Evolutionary conservation across 2,888 invertebrate genomes (phyloP).

Genomic region (Stenurella melanura): DNA sequence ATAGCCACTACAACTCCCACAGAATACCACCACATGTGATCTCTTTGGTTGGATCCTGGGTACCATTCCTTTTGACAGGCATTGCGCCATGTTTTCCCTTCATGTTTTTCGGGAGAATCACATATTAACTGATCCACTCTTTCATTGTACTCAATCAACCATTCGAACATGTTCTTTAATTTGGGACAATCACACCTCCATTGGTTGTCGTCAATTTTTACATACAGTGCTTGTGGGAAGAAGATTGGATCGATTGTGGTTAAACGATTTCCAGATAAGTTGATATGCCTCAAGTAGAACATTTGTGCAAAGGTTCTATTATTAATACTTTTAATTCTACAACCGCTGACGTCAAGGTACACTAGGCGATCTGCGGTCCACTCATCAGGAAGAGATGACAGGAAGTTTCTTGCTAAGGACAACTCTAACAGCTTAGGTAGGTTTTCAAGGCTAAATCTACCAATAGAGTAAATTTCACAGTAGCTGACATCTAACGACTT

Average conservation of each 20-base stretch:
- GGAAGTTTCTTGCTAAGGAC: conserved; percentile 81
- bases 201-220: conserved; percentile 83
- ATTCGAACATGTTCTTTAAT: conserved; percentile 79
- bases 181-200: conserved; percentile 85
- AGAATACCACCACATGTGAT: conserved; percentile 77
- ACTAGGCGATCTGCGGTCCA: conserved; percentile 79
- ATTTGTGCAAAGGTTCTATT: conserved; percentile 80
- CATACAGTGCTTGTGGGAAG: conserved; percentile 77
- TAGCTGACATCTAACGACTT: conserved; percentile 78
- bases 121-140: conserved; percentile 76
- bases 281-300: conserved; percentile 77
- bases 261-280: conserved; percentile 83
- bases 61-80: conserved; percentile 82
- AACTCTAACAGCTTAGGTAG: conserved; percentile 78
- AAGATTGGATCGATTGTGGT: conserved; percentile 78
- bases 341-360: conserved; percentile 78
- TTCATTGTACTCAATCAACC: conserved; percentile 76
- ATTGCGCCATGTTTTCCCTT: conserved; percentile 81
- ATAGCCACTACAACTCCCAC: conserved; percentile 76
- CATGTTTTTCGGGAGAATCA: conserved; percentile 78
- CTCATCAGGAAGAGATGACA: conserved; percentile 78
- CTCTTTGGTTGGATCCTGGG: conserved; percentile 53
- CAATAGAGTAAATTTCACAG: conserved; percentile 79
- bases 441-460: conserved; percentile 76
- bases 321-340: conserved; percentile 77